These are phyloP conservation scores for Ctenosaura bakeri DNA, from an alignment of 2,797 vertebrate species.

Conservation along the genomic window DNA sequence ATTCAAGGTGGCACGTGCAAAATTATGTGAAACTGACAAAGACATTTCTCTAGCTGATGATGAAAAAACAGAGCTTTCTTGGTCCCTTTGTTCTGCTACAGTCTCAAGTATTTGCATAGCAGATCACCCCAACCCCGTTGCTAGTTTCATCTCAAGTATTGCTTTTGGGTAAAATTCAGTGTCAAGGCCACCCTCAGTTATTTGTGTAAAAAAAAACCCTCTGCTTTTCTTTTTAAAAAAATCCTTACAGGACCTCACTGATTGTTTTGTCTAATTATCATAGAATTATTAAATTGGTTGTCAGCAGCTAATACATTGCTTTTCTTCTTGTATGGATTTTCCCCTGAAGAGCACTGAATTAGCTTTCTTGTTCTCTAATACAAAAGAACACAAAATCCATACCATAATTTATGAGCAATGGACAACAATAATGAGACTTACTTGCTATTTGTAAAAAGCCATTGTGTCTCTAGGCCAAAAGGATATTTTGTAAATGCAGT, in stretches of 20 bases:
- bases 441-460: constrained; percentile 63
- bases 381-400: constrained; percentile 71
- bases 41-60: not conserved
- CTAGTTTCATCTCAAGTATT: not conserved
- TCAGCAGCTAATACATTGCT: constrained; percentile 56
- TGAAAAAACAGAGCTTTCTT: not conserved
- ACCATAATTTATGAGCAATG: constrained; percentile 68
- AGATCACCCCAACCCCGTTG: too few relatives aligned
- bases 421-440: constrained; percentile 68
- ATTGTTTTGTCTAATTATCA: constrained; percentile 55
- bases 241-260: constrained; percentile 16
- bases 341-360: constrained; percentile 59
- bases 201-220: not conserved
- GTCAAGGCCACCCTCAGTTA: not conserved
- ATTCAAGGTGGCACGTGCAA: too few relatives aligned
- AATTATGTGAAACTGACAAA: not conserved
- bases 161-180: not conserved
- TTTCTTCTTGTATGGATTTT: constrained; percentile 63
- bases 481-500: constrained; percentile 53
- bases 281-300: constrained; percentile 57
- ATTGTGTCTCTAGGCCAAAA: constrained; percentile 62
- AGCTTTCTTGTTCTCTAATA: constrained; percentile 57
- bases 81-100: not conserved
- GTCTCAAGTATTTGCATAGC: not conserved
- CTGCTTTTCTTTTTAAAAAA: not conserved